Evolutionary conservation across 2,113 vertebrate genomes (phyloP).

Genomic region (Triplophysa siluroides): DNA sequence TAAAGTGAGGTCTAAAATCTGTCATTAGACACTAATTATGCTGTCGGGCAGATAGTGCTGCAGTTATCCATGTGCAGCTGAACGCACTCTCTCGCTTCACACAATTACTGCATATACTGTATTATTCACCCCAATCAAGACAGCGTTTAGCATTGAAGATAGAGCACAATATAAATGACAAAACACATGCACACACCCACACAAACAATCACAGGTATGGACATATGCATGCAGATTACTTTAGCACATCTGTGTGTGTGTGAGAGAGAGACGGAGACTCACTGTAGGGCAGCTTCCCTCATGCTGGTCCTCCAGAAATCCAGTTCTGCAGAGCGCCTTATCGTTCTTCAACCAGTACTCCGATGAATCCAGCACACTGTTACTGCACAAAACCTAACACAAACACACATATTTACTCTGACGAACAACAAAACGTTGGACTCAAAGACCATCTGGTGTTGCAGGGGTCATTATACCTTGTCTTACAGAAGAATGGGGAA

Average conservation of each 20-base stretch:
- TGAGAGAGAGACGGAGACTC: conserved; percentile 71
- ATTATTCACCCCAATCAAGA: conserved; percentile 31
- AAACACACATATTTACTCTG: conserved; percentile 46
- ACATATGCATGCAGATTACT: neutral
- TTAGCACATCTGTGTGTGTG: neutral
- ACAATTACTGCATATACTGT: conserved; percentile 14
- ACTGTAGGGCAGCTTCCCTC: conserved; percentile 86
- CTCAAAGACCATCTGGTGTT: neutral
- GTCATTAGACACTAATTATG: conserved; percentile 29
- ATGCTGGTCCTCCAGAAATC: conserved; percentile 85
- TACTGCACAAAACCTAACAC: conserved; percentile 87
- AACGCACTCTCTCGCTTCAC: conserved; percentile 15
- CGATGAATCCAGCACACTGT: conserved; percentile 85
- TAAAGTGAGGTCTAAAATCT: conserved; percentile 22
- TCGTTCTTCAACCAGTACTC: conserved; percentile 96
- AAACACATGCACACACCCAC: neutral
- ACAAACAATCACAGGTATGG: neutral
- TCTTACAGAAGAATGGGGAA: too few species aligned
- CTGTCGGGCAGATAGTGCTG: conserved; percentile 3
- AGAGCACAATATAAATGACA: conserved; percentile 15
- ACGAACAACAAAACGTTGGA: neutral
- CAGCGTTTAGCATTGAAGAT: conserved; percentile 15
- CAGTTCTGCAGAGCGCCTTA: conserved; percentile 85
- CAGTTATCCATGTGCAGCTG: conserved; percentile 16
- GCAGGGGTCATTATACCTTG: too few species aligned